Evolutionary conservation across 2,888 invertebrate species (phyloP).

Genomic region (Parasteatoda lunata): DNA sequence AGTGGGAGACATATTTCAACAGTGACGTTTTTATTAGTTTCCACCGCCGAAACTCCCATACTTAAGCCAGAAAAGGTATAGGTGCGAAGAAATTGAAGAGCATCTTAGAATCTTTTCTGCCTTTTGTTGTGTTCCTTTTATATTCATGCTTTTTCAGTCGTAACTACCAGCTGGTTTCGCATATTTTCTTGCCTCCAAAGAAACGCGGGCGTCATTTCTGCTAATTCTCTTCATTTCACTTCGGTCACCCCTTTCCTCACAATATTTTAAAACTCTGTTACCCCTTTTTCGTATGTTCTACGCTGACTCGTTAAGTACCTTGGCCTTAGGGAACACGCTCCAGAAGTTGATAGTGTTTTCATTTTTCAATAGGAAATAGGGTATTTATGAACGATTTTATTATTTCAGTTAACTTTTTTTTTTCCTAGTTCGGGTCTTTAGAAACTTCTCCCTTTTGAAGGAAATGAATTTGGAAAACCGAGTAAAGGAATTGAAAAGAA

Average conservation of each 20-base stretch:
- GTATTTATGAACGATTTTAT: constrained; percentile 53
- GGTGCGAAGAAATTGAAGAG: constrained; percentile 34
- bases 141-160: constrained; percentile 44
- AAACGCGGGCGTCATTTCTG: constrained; percentile 31
- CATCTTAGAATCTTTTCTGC: constrained; percentile 15
- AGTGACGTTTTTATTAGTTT: constrained; percentile 70
- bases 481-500: no score
- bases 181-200: constrained; percentile 58
- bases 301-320: constrained; percentile 37
- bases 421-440: neutral
- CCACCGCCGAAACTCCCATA: constrained; percentile 34
- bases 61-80: constrained; percentile 23
- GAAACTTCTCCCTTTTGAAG: no score
- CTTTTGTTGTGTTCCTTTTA: constrained; percentile 7
- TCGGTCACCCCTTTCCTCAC: constrained; percentile 8
- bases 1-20: constrained; percentile 69
- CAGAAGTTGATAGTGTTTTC: neutral
- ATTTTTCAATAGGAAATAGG: constrained; percentile 41
- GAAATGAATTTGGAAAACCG: no score
- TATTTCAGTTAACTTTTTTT: constrained; percentile 13
- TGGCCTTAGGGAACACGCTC: constrained; percentile 25
- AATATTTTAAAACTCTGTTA: constrained; percentile 18
- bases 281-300: neutral
- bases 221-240: constrained; percentile 48
- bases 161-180: constrained; percentile 66